Evolutionary conservation across 2,113 vertebrate genomes (phyloP).

Genomic region (Brienomyrus brachyistius): DNA sequence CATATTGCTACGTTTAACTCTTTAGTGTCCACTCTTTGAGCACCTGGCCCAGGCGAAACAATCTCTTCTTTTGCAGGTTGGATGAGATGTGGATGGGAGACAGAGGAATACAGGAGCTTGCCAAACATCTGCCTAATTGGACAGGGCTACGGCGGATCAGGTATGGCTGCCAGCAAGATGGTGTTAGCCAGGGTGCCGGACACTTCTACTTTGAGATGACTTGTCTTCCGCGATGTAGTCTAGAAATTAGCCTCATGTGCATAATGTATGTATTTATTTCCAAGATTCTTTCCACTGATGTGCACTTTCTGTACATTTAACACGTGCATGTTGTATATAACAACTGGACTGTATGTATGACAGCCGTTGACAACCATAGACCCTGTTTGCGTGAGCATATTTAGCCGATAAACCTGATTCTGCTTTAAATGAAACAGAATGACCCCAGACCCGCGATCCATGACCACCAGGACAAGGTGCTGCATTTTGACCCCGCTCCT

Average conservation of each 20-base stretch:
- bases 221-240: background rate
- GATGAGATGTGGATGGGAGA: slow-evolving; percentile 64
- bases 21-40: background rate
- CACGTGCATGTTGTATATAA: background rate
- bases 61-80: slow-evolving; percentile 57
- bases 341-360: background rate
- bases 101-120: slow-evolving; percentile 57
- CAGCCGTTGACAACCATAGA: background rate
- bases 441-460: background rate
- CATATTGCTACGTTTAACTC: background rate
- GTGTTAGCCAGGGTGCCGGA: background rate
- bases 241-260: background rate
- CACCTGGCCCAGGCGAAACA: background rate
- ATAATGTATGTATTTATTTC: background rate
- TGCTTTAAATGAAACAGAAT: background rate
- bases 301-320: background rate
- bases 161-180: slow-evolving; percentile 48
- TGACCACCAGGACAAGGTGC: background rate
- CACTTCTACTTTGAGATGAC: background rate
- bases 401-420: background rate
- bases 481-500: background rate
- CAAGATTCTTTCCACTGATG: background rate
- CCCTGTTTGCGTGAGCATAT: background rate
- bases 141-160: slow-evolving; percentile 62
- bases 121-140: slow-evolving; percentile 56